These are phyloP conservation scores for Drosophila pseudotalamancana DNA, from an alignment of 2,888 invertebrate species.

Conservation along the genomic window DNA sequence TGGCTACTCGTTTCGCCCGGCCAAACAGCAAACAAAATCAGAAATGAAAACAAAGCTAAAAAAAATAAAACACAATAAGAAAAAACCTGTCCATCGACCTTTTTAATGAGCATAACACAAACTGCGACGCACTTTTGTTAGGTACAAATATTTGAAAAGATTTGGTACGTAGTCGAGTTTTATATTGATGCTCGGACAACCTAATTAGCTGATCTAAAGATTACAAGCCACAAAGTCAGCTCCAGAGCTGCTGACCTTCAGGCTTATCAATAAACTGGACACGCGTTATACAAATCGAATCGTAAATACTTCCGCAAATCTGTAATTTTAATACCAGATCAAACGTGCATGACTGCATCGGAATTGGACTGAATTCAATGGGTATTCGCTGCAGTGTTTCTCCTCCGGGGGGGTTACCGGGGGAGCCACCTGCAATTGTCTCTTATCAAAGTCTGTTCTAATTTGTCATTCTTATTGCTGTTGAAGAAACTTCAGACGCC, in stretches of 20 bases:
- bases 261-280: slow-evolving; percentile 39
- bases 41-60: neutral
- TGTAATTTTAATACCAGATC: slow-evolving; percentile 23
- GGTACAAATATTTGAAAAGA: neutral
- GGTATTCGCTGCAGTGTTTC: neutral
- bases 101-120: slow-evolving; percentile 23
- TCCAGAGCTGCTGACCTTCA: slow-evolving; percentile 40
- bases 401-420: neutral
- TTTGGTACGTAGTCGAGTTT: neutral
- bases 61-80: too few relatives aligned
- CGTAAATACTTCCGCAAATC: slow-evolving; percentile 38
- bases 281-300: slow-evolving; percentile 30
- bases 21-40: slow-evolving; percentile 9
- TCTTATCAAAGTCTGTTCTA: slow-evolving; percentile 46
- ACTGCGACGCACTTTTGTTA: slow-evolving; percentile 61
- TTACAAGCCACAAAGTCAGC: slow-evolving; percentile 6
- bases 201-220: slow-evolving; percentile 19
- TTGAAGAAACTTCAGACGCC: slow-evolving; percentile 3
- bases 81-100: slow-evolving; percentile 55
- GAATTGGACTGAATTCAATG: neutral
- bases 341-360: slow-evolving; percentile 22
- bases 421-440: neutral
- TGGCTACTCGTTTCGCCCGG: slow-evolving; percentile 22
- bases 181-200: slow-evolving; percentile 11
- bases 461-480: slow-evolving; percentile 20